Evolutionary conservation across 2,113 vertebrate species (phyloP).

Genomic region (Hydrochoerus hydrochaeris): DNA sequence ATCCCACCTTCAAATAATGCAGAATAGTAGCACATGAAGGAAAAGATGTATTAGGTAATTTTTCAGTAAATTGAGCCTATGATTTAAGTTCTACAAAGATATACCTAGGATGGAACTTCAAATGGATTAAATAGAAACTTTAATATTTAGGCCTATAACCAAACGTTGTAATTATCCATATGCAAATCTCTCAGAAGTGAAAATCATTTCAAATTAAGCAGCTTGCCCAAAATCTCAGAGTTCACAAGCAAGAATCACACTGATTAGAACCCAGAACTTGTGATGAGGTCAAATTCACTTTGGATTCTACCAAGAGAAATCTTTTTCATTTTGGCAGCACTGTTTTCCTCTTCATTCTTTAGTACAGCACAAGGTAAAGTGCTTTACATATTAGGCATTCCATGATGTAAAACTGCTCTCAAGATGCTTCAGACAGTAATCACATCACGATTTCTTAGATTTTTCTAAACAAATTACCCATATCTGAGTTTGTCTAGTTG

Average conservation of each 20-base stretch:
- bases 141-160: not conserved
- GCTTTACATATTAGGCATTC: not conserved
- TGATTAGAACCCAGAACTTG: not conserved
- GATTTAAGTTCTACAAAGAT: conserved; percentile 20
- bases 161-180: not conserved
- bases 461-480: conserved; percentile 26
- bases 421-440: conserved; percentile 14
- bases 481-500: not conserved
- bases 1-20: not conserved
- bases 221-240: not conserved
- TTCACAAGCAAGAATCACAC: conserved; percentile 17
- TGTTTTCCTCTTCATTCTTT: not conserved
- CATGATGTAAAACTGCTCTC: not conserved
- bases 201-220: conserved; percentile 42
- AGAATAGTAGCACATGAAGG: not conserved
- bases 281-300: not conserved
- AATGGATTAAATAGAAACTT: not conserved
- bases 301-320: not conserved
- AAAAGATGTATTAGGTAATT: not conserved
- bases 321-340: not conserved
- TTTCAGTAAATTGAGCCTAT: conserved; percentile 1
- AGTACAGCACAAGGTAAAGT: not conserved
- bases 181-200: not conserved
- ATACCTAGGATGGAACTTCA: not conserved
- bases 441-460: not conserved